Conservation (phyloP, 2,888 invertebrate species). For the Ptychoptera albimana region DNA sequence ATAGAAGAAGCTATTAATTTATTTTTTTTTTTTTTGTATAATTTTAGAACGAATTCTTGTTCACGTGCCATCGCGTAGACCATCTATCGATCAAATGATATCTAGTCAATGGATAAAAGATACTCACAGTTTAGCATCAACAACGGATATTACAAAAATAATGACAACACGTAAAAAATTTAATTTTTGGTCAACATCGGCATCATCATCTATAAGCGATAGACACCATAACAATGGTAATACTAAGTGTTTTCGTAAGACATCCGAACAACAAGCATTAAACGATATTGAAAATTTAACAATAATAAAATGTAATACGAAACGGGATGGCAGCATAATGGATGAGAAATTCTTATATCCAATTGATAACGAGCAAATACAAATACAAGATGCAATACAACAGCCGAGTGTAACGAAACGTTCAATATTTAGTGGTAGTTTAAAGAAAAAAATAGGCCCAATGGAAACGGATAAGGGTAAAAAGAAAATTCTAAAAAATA, state of each 20-base stretch:
- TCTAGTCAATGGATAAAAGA: conserved; percentile 38
- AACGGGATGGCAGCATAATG: conserved; percentile 26
- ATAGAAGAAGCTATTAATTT: neutral
- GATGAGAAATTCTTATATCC: conserved; percentile 28
- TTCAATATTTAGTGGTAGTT: conserved; percentile 24
- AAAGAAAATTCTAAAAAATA: conserved; percentile 17
- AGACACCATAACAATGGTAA: neutral
- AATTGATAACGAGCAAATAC: conserved; percentile 16
- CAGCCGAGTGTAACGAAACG: conserved; percentile 9
- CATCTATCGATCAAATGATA: conserved; percentile 32
- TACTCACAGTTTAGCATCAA: conserved; percentile 15
- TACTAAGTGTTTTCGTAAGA: neutral
- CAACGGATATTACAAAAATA: neutral
- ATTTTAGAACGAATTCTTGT: conserved; percentile 33
- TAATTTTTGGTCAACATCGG: conserved; percentile 4
- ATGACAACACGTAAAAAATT: conserved; percentile 9
- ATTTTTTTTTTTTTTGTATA: neutral
- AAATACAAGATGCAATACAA: neutral
- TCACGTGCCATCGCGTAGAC: conserved; percentile 32
- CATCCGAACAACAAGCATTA: neutral
- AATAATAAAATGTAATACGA: conserved; percentile 24
- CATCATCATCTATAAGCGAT: neutral
- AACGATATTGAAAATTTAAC: conserved; percentile 17
- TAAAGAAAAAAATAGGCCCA: conserved; percentile 29
- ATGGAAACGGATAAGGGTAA: conserved; percentile 24